Conservation (phyloP, 2,797 vertebrate genomes). For the Eulemur rubriventer region DNA sequence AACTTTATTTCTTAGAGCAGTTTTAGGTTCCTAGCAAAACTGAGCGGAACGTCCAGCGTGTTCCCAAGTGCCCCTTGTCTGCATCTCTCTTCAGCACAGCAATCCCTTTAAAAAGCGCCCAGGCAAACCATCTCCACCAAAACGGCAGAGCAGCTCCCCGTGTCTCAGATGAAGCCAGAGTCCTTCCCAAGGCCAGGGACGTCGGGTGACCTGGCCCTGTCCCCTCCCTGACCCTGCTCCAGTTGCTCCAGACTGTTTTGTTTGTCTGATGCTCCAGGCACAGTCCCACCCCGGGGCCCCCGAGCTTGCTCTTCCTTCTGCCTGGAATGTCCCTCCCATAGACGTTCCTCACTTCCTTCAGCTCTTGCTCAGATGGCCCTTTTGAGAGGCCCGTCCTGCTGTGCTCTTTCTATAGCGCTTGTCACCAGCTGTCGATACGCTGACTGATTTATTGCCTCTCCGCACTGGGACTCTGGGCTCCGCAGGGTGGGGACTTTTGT, state of each 20-base stretch:
- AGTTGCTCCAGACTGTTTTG: neutral
- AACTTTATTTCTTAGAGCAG: neutral
- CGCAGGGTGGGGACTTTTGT: neutral
- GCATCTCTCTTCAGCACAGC: neutral
- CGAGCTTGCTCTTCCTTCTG: neutral
- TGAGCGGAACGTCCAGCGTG: neutral
- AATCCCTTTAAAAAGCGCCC: neutral
- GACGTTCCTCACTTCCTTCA: neutral
- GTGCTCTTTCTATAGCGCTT: neutral
- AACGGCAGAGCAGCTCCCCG: neutral
- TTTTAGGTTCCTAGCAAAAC: neutral
- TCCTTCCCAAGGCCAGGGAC: neutral
- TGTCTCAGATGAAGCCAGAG: neutral
- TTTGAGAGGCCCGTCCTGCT: neutral
- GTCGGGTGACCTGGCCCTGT: too few species aligned
- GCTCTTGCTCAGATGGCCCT: neutral
- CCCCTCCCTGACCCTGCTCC: neutral
- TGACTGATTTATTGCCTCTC: neutral
- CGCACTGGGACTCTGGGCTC: neutral
- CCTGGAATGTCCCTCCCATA: neutral
- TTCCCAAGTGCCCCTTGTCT: neutral
- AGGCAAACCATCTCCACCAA: neutral
- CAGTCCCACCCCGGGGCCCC: neutral
- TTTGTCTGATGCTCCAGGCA: neutral
- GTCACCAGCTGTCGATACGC: neutral